phyloP scores from a whole-genome alignment of 2,113 vertebrate genomes.

The Nymphicus hollandicus region DNA sequence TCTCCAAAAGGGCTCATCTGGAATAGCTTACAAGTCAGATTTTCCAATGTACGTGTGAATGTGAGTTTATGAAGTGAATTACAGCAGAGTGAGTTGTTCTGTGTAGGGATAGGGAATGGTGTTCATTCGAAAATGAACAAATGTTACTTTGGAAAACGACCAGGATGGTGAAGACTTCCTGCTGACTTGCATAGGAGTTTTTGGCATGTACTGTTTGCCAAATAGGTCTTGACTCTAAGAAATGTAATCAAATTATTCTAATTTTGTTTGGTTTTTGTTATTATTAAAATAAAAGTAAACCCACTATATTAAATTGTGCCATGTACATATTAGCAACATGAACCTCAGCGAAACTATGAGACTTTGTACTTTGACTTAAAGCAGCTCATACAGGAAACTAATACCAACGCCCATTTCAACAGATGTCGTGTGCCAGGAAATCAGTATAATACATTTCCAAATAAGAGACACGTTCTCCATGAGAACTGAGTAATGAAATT shows the following conservation, averaged over 20 bases:
- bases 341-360: neutral
- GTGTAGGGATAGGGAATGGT: neutral
- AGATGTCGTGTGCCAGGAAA: neutral
- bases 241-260: neutral
- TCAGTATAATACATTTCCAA: neutral
- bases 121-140: neutral
- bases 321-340: neutral
- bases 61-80: neutral
- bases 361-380: neutral
- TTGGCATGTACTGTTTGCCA: neutral
- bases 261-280: neutral
- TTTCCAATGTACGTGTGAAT: neutral
- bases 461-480: neutral
- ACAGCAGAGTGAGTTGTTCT: neutral
- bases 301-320: neutral
- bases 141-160: neutral
- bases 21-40: accelerated
- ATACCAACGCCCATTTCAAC: neutral
- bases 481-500: neutral
- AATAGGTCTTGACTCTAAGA: neutral
- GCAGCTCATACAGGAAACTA: neutral
- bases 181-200: neutral
- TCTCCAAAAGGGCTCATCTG: neutral
- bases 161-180: accelerated
- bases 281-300: neutral